These are phyloP conservation scores for Dryomyza anilis DNA, from an alignment of 2,888 invertebrate species.

Conservation along the genomic window DNA sequence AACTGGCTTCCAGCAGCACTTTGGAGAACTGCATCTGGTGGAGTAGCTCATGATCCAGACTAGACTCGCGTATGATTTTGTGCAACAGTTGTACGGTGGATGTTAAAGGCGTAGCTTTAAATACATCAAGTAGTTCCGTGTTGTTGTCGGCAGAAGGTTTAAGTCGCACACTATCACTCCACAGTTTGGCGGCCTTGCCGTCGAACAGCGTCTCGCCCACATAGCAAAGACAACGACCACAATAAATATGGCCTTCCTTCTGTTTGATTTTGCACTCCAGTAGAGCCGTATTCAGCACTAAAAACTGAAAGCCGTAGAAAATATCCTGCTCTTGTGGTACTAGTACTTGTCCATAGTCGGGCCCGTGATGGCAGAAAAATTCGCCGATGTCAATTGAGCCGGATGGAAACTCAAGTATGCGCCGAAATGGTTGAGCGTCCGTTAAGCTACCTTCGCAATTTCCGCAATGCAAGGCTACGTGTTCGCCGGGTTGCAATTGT, in stretches of 20 bases:
- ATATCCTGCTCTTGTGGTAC: conserved; percentile 45
- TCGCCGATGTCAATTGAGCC: conserved; percentile 53
- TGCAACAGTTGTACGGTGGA: conserved; percentile 43
- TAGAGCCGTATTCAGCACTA: conserved; percentile 42
- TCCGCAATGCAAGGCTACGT: conserved; percentile 40
- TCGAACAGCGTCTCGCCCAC: conserved; percentile 45
- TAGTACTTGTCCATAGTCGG: conserved; percentile 41
- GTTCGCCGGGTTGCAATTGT: conserved; percentile 6
- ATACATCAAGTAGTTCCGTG: conserved; percentile 32
- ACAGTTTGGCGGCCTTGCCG: conserved; percentile 48
- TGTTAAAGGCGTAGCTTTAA: not conserved
- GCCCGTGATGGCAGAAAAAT: conserved; percentile 54
- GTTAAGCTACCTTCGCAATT: conserved; percentile 40
- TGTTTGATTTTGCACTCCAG: conserved; percentile 30
- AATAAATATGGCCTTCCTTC: conserved; percentile 45
- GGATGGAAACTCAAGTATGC: conserved; percentile 53
- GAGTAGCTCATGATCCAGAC: conserved; percentile 29
- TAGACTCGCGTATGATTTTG: conserved; percentile 38
- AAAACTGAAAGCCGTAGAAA: conserved; percentile 53
- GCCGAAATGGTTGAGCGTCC: conserved; percentile 34
- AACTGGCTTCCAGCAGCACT: conserved; percentile 40
- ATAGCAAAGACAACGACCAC: conserved; percentile 46
- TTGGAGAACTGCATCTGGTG: conserved; percentile 45
- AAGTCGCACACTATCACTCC: conserved; percentile 48
- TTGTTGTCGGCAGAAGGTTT: conserved; percentile 27